Evolutionary conservation across 2,888 invertebrate genomes (phyloP).

Genomic region (Leptothorax acervorum): DNA sequence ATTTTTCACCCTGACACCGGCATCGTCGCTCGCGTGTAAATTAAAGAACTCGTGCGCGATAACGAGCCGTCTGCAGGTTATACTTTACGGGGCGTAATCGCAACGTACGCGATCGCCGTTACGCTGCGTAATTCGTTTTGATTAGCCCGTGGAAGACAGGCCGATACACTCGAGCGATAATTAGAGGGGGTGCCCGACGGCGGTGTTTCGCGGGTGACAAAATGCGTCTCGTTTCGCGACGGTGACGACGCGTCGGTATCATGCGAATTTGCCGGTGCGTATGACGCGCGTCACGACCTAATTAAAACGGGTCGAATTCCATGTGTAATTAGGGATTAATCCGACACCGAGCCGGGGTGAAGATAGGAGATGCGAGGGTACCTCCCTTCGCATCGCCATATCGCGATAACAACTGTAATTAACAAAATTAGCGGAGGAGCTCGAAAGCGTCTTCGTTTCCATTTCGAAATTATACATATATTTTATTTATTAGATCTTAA

Average conservation of each 20-base stretch:
- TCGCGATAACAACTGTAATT: conserved; percentile 66
- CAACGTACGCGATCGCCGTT: conserved; percentile 21
- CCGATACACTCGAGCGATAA: conserved; percentile 48
- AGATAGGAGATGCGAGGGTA: conserved; percentile 12
- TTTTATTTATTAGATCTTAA: not conserved
- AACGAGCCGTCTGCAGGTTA: conserved; percentile 19
- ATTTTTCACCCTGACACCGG: not conserved
- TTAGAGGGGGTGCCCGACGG: conserved; percentile 46
- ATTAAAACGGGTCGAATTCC: conserved; percentile 80
- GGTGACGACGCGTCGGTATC: not conserved
- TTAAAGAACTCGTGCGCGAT: conserved; percentile 24
- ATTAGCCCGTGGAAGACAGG: conserved; percentile 42
- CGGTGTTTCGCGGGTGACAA: conserved; percentile 57
- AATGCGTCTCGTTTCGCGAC: conserved; percentile 59
- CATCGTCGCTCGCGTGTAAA: not conserved
- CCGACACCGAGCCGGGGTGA: conserved; percentile 65
- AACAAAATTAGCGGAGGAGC: conserved; percentile 60
- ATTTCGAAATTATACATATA: conserved; percentile 1
- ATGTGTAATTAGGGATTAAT: conserved; percentile 77
- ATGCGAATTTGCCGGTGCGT: conserved; percentile 33
- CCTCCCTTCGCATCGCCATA: conserved; percentile 17
- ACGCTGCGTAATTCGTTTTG: conserved; percentile 50
- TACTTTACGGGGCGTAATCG: conserved; percentile 28
- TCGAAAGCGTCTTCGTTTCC: conserved; percentile 24
- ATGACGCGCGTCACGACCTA: conserved; percentile 66